Percentiles rank a stretch among this genome's conserved stretches.
phyloP scores from a whole-genome alignment of 2,888 invertebrate genomes.

The Oscheius onirici region DNA sequence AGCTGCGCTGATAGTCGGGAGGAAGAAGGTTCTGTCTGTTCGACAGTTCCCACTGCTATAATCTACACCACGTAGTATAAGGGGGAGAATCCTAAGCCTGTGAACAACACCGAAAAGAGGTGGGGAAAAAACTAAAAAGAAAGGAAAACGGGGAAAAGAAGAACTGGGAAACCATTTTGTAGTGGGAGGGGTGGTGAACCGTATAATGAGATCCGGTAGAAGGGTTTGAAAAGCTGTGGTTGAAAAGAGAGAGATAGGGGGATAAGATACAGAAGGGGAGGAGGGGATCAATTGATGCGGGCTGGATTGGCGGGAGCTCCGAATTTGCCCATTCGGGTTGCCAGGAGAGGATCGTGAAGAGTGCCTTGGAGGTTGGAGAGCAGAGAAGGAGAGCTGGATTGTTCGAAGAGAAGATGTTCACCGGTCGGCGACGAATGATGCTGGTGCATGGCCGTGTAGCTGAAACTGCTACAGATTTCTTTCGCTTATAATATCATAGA shows the following conservation, averaged over 20 bases:
- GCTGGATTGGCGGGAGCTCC: constrained; percentile 49
- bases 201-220: constrained; percentile 33
- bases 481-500: not conserved
- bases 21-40: not conserved
- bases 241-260: not conserved
- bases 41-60: not conserved
- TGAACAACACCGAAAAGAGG: too few relatives aligned
- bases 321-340: constrained; percentile 51
- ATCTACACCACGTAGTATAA: not conserved
- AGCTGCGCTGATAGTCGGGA: not conserved
- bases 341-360: constrained; percentile 22
- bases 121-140: too few relatives aligned
- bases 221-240: constrained; percentile 18
- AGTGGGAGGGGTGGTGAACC: constrained; percentile 4
- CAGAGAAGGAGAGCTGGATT: constrained; percentile 7
- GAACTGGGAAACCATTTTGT: not conserved
- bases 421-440: constrained; percentile 50
- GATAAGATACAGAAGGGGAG: constrained; percentile 3
- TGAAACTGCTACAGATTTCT: constrained; percentile 30
- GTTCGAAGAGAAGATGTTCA: constrained; percentile 55
- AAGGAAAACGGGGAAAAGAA: constrained; percentile 7
- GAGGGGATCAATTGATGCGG: constrained; percentile 23
- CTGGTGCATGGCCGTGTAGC: constrained; percentile 48
- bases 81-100: too few relatives aligned
- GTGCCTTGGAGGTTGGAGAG: constrained; percentile 24